Conservation (phyloP, 2,888 invertebrate genomes). For the Neocrepidodera transversa region DNA sequence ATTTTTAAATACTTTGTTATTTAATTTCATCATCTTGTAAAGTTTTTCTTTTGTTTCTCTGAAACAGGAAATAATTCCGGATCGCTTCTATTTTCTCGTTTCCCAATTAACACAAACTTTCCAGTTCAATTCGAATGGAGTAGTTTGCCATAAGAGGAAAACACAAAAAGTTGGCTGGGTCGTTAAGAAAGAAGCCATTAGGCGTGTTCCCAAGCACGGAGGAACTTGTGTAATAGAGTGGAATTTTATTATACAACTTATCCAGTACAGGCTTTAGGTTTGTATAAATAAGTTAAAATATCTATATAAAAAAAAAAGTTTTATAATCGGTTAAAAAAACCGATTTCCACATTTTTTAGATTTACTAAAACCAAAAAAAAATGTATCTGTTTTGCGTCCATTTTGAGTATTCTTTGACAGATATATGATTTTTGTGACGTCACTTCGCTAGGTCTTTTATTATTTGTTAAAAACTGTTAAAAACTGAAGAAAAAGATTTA, state of each 20-base stretch:
- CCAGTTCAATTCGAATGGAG: slow-evolving; percentile 21
- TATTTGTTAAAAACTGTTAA: too few relatives aligned
- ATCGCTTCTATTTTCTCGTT: slow-evolving; percentile 9
- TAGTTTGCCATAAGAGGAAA: slow-evolving; percentile 14
- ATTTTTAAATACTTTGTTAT: too few relatives aligned
- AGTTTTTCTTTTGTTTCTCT: neutral
- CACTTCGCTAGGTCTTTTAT: too few relatives aligned
- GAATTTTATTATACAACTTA: slow-evolving; percentile 25
- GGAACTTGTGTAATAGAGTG: slow-evolving; percentile 33
- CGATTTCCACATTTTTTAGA: too few relatives aligned
- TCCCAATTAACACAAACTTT: slow-evolving; percentile 11
- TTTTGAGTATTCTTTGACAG: too few relatives aligned
- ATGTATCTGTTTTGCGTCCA: too few relatives aligned
- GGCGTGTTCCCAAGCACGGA: slow-evolving; percentile 20
- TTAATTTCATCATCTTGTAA: neutral
- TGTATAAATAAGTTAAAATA: too few relatives aligned
- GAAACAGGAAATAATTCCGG: neutral
- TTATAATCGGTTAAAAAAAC: too few relatives aligned
- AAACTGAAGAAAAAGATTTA: too few relatives aligned
- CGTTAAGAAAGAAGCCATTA: slow-evolving; percentile 31
- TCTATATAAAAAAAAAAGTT: too few relatives aligned
- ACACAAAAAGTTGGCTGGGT: slow-evolving; percentile 23
- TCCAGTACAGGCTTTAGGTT: neutral
- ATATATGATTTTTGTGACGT: too few relatives aligned
- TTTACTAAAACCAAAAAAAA: too few relatives aligned